Conservation (phyloP, 1,140 invertebrate species). For the Aphelenchoides besseyi region DNA sequence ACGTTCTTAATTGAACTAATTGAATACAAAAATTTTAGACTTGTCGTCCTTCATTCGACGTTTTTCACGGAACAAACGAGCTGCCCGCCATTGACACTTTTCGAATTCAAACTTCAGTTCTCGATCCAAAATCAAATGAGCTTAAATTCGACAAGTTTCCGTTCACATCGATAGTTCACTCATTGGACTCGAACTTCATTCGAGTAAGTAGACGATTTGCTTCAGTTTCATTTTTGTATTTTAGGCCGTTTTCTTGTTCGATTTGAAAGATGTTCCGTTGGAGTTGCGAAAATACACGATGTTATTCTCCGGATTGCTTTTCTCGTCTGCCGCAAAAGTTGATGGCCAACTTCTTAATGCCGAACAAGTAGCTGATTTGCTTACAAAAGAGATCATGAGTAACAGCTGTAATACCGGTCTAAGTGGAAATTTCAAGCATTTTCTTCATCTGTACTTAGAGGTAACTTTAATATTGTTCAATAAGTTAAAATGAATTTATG, state of each 20-base stretch:
- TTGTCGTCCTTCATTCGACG: neutral
- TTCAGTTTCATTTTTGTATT: too few species aligned
- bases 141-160: too few species aligned
- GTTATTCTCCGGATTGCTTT: conserved; percentile 41
- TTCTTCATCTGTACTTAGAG: neutral
- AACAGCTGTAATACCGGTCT: neutral
- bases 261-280: conserved; percentile 23
- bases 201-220: too few species aligned
- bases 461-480: neutral
- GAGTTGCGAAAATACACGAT: conserved; percentile 44
- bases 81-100: neutral
- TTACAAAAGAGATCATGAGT: conserved; percentile 26
- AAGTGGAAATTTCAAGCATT: neutral
- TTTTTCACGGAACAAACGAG: neutral
- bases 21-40: neutral
- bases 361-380: conserved; percentile 41
- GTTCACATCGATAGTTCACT: conserved; percentile 28
- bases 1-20: neutral
- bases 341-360: conserved; percentile 31
- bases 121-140: neutral
- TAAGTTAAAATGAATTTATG: neutral
- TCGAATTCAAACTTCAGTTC: neutral
- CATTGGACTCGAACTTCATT: conserved; percentile 38
- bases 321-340: conserved; percentile 38
- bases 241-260: conserved; percentile 34